A percentile compares a stretch with the other conserved stretches of the same genome.
These are phyloP conservation scores for Esox lucius DNA, from an alignment of 2,797 vertebrate genomes.

Conservation along the genomic window DNA sequence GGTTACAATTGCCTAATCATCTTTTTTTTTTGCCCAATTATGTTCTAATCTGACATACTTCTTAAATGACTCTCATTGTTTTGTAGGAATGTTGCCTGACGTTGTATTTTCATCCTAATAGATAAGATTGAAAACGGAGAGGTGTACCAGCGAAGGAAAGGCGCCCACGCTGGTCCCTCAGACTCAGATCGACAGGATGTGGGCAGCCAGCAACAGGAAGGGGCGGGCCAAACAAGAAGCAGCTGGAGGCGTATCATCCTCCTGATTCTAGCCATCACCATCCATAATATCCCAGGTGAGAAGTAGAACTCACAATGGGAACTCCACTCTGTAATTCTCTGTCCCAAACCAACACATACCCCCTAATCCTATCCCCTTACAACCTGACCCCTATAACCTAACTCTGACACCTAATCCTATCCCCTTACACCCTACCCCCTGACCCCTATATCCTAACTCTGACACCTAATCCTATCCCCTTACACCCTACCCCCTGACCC, in stretches of 20 bases:
- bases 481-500: not conserved
- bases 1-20: not conserved
- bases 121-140: conserved; percentile 92
- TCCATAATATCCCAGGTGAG: conserved; percentile 96
- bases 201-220: conserved; percentile 48
- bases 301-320: not conserved
- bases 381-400: not conserved
- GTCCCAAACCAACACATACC: not conserved
- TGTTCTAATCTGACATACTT: not conserved
- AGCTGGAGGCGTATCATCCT: conserved; percentile 89
- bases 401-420: too few relatives aligned
- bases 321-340: not conserved
- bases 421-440: too few relatives aligned
- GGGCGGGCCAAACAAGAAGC: conserved; percentile 45
- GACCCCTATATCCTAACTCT: not conserved
- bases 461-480: not conserved
- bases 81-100: not conserved
- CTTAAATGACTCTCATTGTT: not conserved
- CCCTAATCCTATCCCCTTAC: not conserved
- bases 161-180: not conserved
- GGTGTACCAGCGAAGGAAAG: conserved; percentile 82
- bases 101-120: conserved; percentile 47
- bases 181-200: conserved; percentile 51
- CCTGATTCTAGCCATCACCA: conserved; percentile 93
- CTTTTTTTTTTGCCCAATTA: not conserved